Conservation (phyloP, 2,888 invertebrate genomes). For the Cephus spinipes region DNA sequence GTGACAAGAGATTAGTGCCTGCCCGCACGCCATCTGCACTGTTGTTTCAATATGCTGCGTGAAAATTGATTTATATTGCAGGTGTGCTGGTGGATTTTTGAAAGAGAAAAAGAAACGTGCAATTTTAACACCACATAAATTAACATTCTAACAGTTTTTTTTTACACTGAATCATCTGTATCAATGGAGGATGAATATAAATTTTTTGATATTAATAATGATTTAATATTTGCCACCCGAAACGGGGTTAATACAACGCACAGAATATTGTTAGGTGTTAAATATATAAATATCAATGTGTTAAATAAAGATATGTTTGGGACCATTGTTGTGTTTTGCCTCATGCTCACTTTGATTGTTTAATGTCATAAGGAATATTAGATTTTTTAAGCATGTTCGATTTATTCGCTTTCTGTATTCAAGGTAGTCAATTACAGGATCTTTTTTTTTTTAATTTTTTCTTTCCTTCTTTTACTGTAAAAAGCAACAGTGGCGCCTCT, state of each 20-base stretch:
- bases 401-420: background rate
- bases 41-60: slow-evolving; percentile 74
- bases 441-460: background rate
- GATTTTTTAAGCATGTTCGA: background rate
- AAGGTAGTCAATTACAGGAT: background rate
- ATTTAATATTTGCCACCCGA: background rate
- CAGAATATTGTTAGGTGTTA: background rate
- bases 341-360: background rate
- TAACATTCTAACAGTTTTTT: background rate
- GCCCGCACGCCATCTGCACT: slow-evolving; percentile 82
- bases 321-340: background rate
- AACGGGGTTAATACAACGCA: background rate
- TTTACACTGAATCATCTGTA: background rate
- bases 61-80: slow-evolving; percentile 14
- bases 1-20: slow-evolving; percentile 78
- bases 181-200: background rate
- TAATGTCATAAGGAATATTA: background rate
- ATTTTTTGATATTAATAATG: background rate
- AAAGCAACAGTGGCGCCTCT: background rate
- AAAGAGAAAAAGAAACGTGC: background rate
- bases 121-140: background rate
- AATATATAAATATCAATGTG: background rate
- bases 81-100: background rate
- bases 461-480: background rate
- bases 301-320: background rate